Base-by-base conservation (phyloP, 2,113 vertebrate genomes). In the Phalacrocorax pelagicus region DNA sequence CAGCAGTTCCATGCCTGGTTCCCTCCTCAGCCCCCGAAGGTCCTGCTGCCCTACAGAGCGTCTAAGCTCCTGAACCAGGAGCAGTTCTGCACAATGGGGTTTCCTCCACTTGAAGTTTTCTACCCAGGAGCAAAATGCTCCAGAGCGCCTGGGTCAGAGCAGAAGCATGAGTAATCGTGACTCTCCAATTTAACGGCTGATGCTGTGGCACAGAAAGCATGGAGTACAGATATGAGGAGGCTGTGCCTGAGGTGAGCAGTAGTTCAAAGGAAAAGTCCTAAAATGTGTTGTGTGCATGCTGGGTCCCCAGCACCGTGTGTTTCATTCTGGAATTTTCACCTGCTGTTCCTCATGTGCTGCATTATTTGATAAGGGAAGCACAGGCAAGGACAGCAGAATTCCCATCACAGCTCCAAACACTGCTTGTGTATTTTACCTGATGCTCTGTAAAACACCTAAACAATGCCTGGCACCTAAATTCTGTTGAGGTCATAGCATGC, bases 121-220 rank as follows among this genome's bases (percentile, higher is more conserved):
- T 21, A 22, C 18, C 58, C 3, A 0, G 24, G 18, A 87, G 23
- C 21, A 78, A 70, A 74, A 49, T 34, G 16, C 26, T 82, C 30
- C 72, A 26, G 32, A 51, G 5, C 22, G 46, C n/a, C 26, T 30
- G 26, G 27, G 26, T 51, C 40, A 44, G 44, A 66, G 55, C 59
- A 86, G 67, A 49, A 74, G 75, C 6, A 19, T 52, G 15, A 70
- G 46, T 0, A 0, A 67, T 19, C 0, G 0, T n/a, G 52, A 36
- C 55, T 44, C 59, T 55, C 32, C 49, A 73, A 30, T 23, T 44
- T 7, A 20, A 46, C 3, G 23, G 47, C 44, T 73, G 62, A 52
- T 36, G 44, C 11, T 63, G n/a, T 32, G n/a, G 44, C 62, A 88
- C 66, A n/a, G 63, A 66, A 72, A 72, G 47, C 30, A 29, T 12